Evolutionary conservation across 2,797 vertebrate genomes (phyloP).

Genomic region (Sebastes taczanowskii): DNA sequence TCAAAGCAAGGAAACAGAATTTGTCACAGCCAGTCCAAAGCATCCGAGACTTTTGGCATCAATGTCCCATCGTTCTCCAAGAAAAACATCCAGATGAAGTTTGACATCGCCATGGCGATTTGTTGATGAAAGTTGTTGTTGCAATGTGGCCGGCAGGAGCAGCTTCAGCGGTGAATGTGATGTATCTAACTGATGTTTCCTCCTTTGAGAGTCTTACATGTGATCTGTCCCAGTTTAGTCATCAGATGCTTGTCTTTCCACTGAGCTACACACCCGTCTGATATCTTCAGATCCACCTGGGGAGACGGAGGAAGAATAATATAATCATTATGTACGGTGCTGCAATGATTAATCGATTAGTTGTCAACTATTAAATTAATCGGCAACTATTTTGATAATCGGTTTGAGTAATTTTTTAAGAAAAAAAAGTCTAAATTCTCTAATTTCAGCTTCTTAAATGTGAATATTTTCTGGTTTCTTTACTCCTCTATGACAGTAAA

Average conservation of each 20-base stretch:
- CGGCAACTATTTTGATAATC: too few relatives aligned
- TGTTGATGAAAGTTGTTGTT: conserved; percentile 5
- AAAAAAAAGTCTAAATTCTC: too few relatives aligned
- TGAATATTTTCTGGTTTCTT: too few relatives aligned
- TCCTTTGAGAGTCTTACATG: conserved; percentile 93
- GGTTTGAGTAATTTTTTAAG: too few relatives aligned
- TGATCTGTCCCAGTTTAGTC: conserved; percentile 92
- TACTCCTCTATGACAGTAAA: too few relatives aligned
- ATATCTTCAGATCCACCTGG: conserved; percentile 90
- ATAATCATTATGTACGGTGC: rapidly evolving
- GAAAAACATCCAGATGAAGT: conserved; percentile 32
- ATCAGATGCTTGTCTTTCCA: conserved; percentile 92
- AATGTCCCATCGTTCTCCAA: conserved; percentile 1
- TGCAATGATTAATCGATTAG: too few relatives aligned
- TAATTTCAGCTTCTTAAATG: too few relatives aligned
- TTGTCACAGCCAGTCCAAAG: not conserved
- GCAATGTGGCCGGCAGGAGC: conserved; percentile 3
- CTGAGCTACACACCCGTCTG: conserved; percentile 87
- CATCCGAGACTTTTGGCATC: conserved; percentile 2
- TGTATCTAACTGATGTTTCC: conserved; percentile 91
- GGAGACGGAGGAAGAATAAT: not conserved
- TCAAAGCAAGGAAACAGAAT: not conserved
- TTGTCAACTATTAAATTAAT: too few relatives aligned
- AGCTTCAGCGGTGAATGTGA: not conserved
- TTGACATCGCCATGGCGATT: conserved; percentile 19